These are phyloP conservation scores for Lagocephalus sceleratus DNA, from an alignment of 2,797 vertebrate genomes.

Conservation along the genomic window DNA sequence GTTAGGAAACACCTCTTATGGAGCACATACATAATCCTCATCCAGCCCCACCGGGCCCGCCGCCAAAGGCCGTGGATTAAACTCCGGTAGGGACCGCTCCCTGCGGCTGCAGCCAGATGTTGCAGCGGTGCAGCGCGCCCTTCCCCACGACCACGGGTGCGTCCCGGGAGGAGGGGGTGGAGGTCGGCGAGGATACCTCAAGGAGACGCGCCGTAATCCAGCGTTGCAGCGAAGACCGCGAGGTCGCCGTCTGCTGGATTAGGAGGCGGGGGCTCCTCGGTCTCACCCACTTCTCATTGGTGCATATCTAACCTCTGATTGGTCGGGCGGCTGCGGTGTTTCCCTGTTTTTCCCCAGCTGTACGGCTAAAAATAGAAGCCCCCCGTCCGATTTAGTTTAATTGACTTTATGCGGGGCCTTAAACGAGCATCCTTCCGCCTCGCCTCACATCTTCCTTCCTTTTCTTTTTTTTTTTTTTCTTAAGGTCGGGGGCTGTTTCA, in stretches of 20 bases:
- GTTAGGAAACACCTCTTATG: neutral
- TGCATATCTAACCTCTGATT: constrained; percentile 45
- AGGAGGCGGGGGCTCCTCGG: constrained; percentile 22
- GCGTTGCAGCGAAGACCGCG: neutral
- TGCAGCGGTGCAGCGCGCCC: constrained; percentile 20
- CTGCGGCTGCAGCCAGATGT: constrained; percentile 50
- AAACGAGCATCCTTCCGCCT: constrained; percentile 23
- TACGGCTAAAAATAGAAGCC: constrained; percentile 63
- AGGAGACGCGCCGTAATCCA: constrained; percentile 1
- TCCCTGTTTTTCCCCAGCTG: constrained; percentile 47
- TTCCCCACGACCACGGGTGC: constrained; percentile 13
- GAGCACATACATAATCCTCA: neutral
- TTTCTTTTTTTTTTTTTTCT: constrained; percentile 25
- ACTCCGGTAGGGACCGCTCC: constrained; percentile 32
- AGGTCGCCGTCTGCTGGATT: constrained; percentile 5
- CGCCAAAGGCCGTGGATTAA: constrained; percentile 48
- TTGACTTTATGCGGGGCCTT: constrained; percentile 44
- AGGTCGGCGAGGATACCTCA: neutral
- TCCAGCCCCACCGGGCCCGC: neutral
- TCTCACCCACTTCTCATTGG: constrained; percentile 50
- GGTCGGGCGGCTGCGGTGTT: constrained; percentile 54
- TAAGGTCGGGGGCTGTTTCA: constrained; percentile 26
- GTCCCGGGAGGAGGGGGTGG: constrained; percentile 11
- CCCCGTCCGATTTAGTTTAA: constrained; percentile 53
- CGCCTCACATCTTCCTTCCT: constrained; percentile 14